A percentile compares a stretch with the other conserved stretches of the same genome.
phyloP scores from a whole-genome alignment of 2,888 invertebrate species.

The Athalia cordata region DNA sequence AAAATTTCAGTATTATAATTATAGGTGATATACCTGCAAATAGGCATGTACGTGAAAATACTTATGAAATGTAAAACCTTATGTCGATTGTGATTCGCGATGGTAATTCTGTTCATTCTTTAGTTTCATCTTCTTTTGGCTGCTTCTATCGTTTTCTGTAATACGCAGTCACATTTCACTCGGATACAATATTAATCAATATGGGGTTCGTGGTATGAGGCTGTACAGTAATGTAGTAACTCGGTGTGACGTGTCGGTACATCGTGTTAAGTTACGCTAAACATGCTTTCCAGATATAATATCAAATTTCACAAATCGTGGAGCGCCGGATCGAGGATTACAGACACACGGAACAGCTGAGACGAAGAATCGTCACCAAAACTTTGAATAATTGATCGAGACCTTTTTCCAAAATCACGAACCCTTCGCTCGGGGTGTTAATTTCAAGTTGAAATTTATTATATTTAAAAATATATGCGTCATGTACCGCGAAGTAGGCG shows the following conservation, averaged over 20 bases:
- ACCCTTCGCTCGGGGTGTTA: too few relatives aligned
- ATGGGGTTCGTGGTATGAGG: conserved; percentile 22
- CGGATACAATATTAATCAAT: conserved; percentile 24
- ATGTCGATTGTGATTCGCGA: background rate
- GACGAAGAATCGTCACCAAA: too few relatives aligned
- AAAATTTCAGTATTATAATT: background rate
- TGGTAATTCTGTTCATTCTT: background rate
- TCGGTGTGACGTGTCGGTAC: conserved; percentile 29
- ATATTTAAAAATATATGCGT: too few relatives aligned
- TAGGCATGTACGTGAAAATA: background rate
- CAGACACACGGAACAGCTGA: too few relatives aligned
- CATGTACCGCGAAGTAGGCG: too few relatives aligned
- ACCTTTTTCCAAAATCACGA: too few relatives aligned
- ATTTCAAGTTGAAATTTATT: too few relatives aligned
- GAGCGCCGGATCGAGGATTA: background rate
- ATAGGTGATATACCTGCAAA: background rate
- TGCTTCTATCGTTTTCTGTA: background rate
- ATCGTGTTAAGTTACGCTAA: conserved; percentile 37
- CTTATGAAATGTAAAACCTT: too few relatives aligned
- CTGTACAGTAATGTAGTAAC: conserved; percentile 27
- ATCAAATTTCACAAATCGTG: background rate
- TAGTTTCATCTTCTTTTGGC: background rate
- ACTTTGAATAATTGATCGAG: too few relatives aligned
- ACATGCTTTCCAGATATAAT: conserved; percentile 14
- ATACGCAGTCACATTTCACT: conserved; percentile 14